Evolutionary conservation across 2,797 vertebrate genomes (phyloP), one percentile per base, ranked within the genome.

Genomic region (Danio kyathit): DNA sequence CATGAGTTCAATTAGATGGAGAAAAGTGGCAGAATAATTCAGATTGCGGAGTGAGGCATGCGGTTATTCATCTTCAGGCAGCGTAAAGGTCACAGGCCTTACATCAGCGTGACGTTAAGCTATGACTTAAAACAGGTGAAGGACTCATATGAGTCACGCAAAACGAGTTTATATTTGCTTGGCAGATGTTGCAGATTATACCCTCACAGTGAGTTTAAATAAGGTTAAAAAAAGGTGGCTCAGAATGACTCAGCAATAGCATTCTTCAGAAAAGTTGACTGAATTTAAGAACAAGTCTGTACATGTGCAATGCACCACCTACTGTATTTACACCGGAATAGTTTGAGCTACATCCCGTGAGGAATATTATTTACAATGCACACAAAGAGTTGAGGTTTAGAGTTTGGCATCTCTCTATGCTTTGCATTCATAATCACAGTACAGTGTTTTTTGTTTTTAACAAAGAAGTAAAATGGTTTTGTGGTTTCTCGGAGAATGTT

Each of bases 61-160:
- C 3, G 10, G 46, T 61, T 70, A 70, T 60, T 70, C 76, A 70
- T 60, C 44, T 49, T 14, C 21, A 11, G 56, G 6, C 41, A 70
- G 29, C n/a, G 17, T 46, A 78, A 79, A 61, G 17, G 38, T 79
- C 17, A 21, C 44, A 63, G 52, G 61, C 38, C 57, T 71, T n/a
- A 63, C 13, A 12, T 79, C 44, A 76, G 16, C 12, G 41, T 48
- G 43, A 11, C 38, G 2, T 41, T n/a, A n/a, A 7, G 16, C 46
- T 8, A 17, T 63, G 44, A 38, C 13, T 48, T 13, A 60, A 60
- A 44, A 70, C 52, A 46, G 16, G 40, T 64, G 48, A 51, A 70
- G 60, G 44, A 79, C 5, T 57, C 7, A 19, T 13, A 17, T 54
- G 21, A 72, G 4, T 51, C 56, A 70, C n/a, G 43, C 48, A 40